Evolutionary conservation across 2,113 vertebrate species (phyloP).

Genomic region (Lethenteron reissneri): DNA sequence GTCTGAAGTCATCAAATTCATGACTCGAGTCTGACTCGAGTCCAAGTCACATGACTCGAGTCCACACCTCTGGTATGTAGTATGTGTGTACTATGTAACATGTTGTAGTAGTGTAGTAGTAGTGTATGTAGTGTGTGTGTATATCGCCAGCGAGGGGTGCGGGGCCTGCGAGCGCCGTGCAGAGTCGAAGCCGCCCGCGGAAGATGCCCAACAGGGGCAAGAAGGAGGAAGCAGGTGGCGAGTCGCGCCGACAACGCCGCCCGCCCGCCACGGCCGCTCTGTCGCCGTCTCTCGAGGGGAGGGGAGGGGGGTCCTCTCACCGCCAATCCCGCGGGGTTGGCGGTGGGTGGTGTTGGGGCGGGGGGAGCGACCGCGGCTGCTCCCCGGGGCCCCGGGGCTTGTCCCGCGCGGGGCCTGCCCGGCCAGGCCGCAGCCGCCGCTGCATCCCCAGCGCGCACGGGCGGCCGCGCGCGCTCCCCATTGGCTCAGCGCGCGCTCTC

Average conservation of each 20-base stretch:
- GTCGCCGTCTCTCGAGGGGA: conserved; percentile 3
- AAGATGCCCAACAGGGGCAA: background rate
- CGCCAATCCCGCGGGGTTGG: background rate
- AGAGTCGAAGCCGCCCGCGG: background rate
- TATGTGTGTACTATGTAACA: too few relatives aligned
- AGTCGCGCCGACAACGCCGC: background rate
- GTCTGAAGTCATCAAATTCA: too few relatives aligned
- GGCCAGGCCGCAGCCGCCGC: too few relatives aligned
- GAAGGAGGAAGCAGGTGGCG: conserved; percentile 53
- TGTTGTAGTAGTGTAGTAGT: too few relatives aligned
- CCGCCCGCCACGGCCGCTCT: background rate
- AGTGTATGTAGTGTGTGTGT: background rate
- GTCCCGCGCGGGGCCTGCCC: too few relatives aligned
- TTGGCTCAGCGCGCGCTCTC: too few relatives aligned
- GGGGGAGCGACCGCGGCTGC: background rate
- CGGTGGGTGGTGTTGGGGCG: background rate
- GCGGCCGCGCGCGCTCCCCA: too few relatives aligned
- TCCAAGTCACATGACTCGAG: too few relatives aligned
- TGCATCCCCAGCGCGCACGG: too few relatives aligned
- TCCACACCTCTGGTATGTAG: too few relatives aligned
- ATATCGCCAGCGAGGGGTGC: background rate
- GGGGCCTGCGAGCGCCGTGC: background rate
- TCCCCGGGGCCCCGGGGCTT: background rate
- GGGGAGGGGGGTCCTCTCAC: background rate
- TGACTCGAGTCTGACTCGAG: too few relatives aligned